phyloP scores from a whole-genome alignment of 2,113 vertebrate genomes.

The Fulmarus glacialis region DNA sequence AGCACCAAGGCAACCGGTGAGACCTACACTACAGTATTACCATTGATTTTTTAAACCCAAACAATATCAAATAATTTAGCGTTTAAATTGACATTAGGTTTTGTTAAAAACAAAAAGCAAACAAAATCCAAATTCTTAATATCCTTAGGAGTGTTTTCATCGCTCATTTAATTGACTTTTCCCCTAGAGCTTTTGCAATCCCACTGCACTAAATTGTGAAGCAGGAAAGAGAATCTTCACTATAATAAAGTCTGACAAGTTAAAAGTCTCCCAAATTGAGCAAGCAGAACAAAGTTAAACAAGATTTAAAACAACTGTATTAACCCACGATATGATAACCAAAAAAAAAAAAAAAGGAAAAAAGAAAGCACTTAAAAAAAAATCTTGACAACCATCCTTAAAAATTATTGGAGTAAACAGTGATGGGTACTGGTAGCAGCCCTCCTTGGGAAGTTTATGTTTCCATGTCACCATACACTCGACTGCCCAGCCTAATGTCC shows the following conservation, averaged over 20 bases:
- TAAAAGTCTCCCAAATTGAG: constrained; percentile 18
- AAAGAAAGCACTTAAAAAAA: neutral
- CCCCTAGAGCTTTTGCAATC: neutral
- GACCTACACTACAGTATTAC: neutral
- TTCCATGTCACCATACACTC: accelerated
- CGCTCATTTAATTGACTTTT: neutral
- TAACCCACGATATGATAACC: neutral
- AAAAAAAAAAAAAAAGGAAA: neutral
- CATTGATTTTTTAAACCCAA: neutral
- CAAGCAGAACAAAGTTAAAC: neutral
- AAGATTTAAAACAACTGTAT: neutral
- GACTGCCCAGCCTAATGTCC: neutral
- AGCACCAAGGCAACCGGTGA: neutral
- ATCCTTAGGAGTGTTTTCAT: constrained; percentile 10
- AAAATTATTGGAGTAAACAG: neutral
- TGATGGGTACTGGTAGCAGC: neutral
- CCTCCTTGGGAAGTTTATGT: neutral
- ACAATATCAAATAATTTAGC: neutral
- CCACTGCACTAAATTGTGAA: neutral
- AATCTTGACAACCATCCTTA: neutral
- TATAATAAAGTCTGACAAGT: constrained; percentile 13
- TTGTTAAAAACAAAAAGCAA: constrained; percentile 5
- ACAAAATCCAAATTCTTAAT: constrained; percentile 12
- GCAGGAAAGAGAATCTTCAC: constrained; percentile 4
- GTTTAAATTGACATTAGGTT: neutral